A percentile compares a stretch with the other conserved stretches of the same genome.
These are phyloP conservation scores for Drosophila triauraria DNA, from an alignment of 1,140 invertebrate genomes.

Conservation along the genomic window DNA sequence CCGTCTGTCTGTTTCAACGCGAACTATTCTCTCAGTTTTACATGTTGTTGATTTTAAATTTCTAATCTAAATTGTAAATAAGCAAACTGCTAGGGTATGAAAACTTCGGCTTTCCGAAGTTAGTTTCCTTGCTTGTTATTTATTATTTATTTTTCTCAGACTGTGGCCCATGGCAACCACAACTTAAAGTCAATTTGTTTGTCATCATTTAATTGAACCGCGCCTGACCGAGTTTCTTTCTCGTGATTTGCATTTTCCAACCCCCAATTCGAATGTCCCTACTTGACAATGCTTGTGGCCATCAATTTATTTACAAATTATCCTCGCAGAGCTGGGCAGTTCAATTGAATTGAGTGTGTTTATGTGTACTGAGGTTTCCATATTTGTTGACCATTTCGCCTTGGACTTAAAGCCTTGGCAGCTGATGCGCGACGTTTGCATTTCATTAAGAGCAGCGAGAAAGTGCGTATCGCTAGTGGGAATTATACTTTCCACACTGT, in stretches of 20 bases:
- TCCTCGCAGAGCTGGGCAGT: not conserved
- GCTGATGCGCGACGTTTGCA: conserved; percentile 49
- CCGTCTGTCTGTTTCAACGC: too few relatives aligned
- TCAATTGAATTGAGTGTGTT: conserved; percentile 35
- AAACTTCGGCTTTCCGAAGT: too few relatives aligned
- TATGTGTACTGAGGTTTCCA: conserved; percentile 13
- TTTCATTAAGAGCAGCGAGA: conserved; percentile 58
- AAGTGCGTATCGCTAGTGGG: not conserved
- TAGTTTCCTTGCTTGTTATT: too few relatives aligned
- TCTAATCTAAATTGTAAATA: too few relatives aligned
- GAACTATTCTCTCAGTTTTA: too few relatives aligned
- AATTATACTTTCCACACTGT: conserved; percentile 15
- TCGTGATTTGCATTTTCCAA: not conserved
- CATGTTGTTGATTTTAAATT: too few relatives aligned
- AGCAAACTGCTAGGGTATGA: too few relatives aligned
- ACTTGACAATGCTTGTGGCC: conserved; percentile 1
- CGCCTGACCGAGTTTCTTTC: conserved; percentile 23
- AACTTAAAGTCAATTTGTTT: conserved; percentile 52
- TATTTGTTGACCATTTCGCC: conserved; percentile 18
- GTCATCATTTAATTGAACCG: conserved; percentile 47
- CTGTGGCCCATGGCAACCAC: conserved; percentile 5
- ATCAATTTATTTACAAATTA: conserved; percentile 28
- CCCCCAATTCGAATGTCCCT: not conserved
- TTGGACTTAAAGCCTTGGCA: conserved; percentile 26
- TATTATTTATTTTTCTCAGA: conserved; percentile 16